These are phyloP conservation scores for Drosophila sechellia DNA, from an alignment of 1,140 invertebrate species.

Conservation along the genomic window DNA sequence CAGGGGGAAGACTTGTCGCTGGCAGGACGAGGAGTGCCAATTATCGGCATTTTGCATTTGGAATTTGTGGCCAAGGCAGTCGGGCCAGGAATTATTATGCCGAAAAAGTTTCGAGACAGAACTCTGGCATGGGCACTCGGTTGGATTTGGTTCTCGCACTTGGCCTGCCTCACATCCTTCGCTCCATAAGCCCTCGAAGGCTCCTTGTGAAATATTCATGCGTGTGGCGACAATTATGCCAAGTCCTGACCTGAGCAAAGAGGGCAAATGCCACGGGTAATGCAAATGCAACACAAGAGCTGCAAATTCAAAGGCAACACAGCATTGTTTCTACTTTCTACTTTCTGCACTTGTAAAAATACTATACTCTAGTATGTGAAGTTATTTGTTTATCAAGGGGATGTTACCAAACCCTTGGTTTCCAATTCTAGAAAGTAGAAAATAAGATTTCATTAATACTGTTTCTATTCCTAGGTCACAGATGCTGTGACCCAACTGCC, in stretches of 20 bases:
- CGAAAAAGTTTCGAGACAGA: slow-evolving; percentile 59
- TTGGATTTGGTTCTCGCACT: slow-evolving; percentile 24
- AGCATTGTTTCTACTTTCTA: slow-evolving; percentile 38
- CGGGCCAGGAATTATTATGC: slow-evolving; percentile 67
- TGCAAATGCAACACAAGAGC: slow-evolving; percentile 8
- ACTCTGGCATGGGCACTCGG: slow-evolving; percentile 19
- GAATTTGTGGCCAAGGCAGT: slow-evolving; percentile 29
- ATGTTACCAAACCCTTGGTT: too few species aligned
- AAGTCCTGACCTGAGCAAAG: slow-evolving; percentile 8
- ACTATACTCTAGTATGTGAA: too few species aligned
- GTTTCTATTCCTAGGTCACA: too few species aligned
- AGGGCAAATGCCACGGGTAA: neutral
- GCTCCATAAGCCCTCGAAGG: neutral
- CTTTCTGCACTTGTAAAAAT: neutral
- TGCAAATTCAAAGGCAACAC: slow-evolving; percentile 7
- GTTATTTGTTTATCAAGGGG: too few species aligned
- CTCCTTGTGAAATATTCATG: slow-evolving; percentile 66
- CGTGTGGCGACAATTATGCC: slow-evolving; percentile 40
- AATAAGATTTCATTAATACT: neutral
- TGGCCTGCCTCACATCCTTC: neutral
- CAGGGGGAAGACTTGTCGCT: slow-evolving; percentile 16
- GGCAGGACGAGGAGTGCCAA: slow-evolving; percentile 26
- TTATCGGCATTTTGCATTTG: slow-evolving; percentile 56
- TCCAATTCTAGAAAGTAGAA: too few species aligned
- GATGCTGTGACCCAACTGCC: neutral